A percentile compares a stretch with the other conserved stretches of the same genome.
phyloP scores from a whole-genome alignment of 2,113 vertebrate genomes.

The Pteropus alecto region DNA sequence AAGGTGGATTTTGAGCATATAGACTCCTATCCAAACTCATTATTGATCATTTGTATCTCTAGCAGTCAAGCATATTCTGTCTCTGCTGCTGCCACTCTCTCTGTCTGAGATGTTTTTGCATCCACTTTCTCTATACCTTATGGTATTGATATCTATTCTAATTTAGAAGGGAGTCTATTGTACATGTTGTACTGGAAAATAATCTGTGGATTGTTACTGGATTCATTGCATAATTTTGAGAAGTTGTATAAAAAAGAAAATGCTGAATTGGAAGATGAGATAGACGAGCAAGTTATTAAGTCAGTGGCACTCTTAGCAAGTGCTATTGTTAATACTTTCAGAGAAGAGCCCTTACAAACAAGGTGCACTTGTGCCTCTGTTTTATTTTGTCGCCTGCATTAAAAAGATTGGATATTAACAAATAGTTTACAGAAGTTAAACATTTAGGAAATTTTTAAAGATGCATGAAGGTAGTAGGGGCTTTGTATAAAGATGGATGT shows the following conservation, averaged over 20 bases:
- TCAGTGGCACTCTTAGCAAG: not conserved
- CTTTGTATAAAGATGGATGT: not conserved
- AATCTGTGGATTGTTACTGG: not conserved
- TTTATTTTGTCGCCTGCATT: not conserved
- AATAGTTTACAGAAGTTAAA: not conserved
- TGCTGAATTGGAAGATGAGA: not conserved
- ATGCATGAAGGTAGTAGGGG: not conserved
- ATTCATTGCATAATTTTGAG: not conserved
- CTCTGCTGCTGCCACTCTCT: not conserved
- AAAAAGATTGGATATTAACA: not conserved
- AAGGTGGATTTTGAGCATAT: not conserved
- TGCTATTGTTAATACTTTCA: not conserved
- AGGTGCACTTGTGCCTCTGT: not conserved
- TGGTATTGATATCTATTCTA: not conserved
- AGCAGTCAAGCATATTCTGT: not conserved
- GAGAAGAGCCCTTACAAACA: not conserved
- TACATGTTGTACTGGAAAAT: not conserved
- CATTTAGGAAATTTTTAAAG: not conserved
- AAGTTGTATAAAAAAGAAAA: slow-evolving; percentile 16
- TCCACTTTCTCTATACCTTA: not conserved
- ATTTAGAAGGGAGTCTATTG: not conserved
- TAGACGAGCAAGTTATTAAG: not conserved
- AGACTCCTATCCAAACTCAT: not conserved
- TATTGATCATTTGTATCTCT: not conserved
- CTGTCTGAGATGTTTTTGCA: not conserved